Evolutionary conservation across 2,797 vertebrate genomes (phyloP).

Genomic region (Spea hammondii): DNA sequence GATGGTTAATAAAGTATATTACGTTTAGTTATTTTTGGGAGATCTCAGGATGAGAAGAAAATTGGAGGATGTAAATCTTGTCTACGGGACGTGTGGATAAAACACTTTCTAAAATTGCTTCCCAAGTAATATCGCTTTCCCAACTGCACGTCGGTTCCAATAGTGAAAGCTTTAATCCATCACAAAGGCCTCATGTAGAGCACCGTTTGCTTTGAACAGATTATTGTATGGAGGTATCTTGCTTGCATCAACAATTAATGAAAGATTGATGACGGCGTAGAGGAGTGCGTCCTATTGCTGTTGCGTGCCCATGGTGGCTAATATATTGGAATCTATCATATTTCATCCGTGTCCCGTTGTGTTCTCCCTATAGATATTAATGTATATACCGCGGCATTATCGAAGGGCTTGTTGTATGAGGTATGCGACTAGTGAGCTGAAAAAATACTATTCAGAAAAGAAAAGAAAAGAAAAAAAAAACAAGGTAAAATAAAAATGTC

Average conservation of each 20-base stretch:
- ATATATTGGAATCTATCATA: conserved; percentile 44
- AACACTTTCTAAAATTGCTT: conserved; percentile 26
- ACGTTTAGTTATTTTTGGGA: conserved; percentile 2
- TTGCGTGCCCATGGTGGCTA: conserved; percentile 43
- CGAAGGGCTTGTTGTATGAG: neutral
- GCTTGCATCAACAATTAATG: conserved; percentile 43
- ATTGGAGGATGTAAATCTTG: conserved; percentile 4
- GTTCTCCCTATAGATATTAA: conserved; percentile 5
- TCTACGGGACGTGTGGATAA: neutral
- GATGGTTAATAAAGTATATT: neutral
- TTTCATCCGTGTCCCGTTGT: conserved; percentile 31
- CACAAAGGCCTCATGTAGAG: conserved; percentile 8
- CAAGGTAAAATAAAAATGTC: neutral
- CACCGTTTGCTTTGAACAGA: conserved; percentile 10
- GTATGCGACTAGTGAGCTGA: neutral
- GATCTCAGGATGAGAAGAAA: conserved; percentile 1
- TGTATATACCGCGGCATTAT: conserved; percentile 1
- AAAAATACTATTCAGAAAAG: neutral
- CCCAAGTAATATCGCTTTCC: neutral
- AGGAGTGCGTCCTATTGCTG: conserved; percentile 26
- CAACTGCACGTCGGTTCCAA: conserved; percentile 12
- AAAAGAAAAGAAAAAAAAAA: neutral
- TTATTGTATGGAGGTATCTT: conserved; percentile 30
- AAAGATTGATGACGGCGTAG: conserved; percentile 38
- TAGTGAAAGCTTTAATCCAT: conserved; percentile 13